These are phyloP conservation scores for Poeciliopsis turrubarensis DNA, from an alignment of 2,113 vertebrate genomes.

Conservation along the genomic window DNA sequence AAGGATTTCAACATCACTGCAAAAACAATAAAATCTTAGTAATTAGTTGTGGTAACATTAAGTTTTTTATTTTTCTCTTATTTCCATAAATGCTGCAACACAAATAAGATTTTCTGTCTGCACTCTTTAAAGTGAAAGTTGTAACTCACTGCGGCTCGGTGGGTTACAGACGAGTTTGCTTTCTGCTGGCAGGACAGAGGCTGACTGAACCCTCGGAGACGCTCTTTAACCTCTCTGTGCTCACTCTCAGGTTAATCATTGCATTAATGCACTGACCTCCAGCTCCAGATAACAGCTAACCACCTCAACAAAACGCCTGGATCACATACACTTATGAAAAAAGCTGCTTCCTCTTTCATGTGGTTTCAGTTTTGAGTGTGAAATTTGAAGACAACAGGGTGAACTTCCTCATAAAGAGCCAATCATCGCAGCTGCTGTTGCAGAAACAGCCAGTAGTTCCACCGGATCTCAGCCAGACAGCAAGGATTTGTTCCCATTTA, in stretches of 20 bases:
- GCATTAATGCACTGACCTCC: too few species aligned
- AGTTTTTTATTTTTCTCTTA: too few species aligned
- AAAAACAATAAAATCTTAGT: too few species aligned
- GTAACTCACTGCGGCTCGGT: conserved; percentile 25
- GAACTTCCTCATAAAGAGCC: too few species aligned
- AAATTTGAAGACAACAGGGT: not conserved
- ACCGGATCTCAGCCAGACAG: not conserved
- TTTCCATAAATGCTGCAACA: too few species aligned
- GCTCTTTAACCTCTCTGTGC: conserved; percentile 31
- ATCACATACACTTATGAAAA: not conserved
- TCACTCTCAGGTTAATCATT: conserved; percentile 52
- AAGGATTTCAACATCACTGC: too few species aligned
- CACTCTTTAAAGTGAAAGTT: conserved; percentile 1
- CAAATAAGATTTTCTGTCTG: too few species aligned
- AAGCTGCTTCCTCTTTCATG: not conserved
- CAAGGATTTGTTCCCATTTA: not conserved
- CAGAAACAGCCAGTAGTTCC: too few species aligned
- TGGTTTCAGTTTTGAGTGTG: conserved; percentile 19
- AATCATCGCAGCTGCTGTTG: too few species aligned
- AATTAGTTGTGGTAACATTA: not conserved
- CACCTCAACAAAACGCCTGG: not conserved
- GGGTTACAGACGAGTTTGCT: not conserved
- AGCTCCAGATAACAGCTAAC: not conserved
- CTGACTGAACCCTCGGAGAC: not conserved
- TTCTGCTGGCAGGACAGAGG: not conserved